phyloP scores from a whole-genome alignment of 2,113 vertebrate genomes.

The Gymnorhina tibicen region DNA sequence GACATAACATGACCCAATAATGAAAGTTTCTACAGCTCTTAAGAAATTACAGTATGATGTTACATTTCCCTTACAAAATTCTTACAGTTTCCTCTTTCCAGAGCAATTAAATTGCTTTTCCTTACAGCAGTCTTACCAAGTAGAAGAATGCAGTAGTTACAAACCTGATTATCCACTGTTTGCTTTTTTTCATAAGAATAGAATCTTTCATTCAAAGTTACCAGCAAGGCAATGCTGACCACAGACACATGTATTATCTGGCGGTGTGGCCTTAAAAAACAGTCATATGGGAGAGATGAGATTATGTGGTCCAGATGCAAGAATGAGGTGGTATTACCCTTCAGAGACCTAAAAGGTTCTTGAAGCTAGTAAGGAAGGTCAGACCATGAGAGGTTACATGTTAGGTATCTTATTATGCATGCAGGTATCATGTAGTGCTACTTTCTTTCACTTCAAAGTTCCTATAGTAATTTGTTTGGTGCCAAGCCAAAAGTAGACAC shows the following conservation, averaged over 20 bases:
- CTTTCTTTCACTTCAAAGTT: neutral
- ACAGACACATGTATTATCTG: neutral
- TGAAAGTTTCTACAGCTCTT: neutral
- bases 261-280: neutral
- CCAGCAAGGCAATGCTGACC: neutral
- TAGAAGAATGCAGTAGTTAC: neutral
- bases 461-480: neutral
- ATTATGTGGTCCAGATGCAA: neutral
- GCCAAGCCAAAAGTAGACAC: neutral
- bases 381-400: neutral
- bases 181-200: neutral
- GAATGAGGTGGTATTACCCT: neutral
- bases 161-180: neutral
- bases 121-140: neutral
- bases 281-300: neutral
- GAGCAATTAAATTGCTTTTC: neutral
- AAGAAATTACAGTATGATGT: neutral
- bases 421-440: neutral
- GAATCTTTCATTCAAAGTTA: neutral
- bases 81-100: neutral
- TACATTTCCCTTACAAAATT: neutral
- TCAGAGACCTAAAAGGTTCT: neutral
- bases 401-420: neutral
- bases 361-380: neutral
- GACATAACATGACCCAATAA: neutral